phyloP scores from a whole-genome alignment of 2,113 vertebrate species.

The Motacilla tschutschensis region DNA sequence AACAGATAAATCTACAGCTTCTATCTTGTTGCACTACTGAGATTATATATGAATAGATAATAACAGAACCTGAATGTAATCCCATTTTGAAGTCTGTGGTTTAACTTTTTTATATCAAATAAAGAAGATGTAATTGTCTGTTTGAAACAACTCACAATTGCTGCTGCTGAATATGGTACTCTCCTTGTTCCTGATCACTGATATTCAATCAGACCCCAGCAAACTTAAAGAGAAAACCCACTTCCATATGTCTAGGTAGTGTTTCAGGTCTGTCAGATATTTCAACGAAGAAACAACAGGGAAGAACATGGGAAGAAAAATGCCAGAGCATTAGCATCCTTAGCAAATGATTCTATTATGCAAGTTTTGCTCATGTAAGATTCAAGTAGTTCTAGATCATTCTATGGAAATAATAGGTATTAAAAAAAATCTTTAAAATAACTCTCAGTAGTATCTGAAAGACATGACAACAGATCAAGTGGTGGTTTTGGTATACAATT shows the following conservation, averaged over 20 bases:
- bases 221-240: not conserved
- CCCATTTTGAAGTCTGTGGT: not conserved
- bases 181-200: not conserved
- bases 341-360: not conserved
- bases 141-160: not conserved
- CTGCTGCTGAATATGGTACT: not conserved
- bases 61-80: not conserved
- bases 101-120: not conserved
- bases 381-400: not conserved
- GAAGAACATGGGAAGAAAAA: not conserved
- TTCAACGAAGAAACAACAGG: not conserved
- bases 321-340: not conserved
- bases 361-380: not conserved
- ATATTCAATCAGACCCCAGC: not conserved
- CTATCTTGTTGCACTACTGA: not conserved
- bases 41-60: not conserved
- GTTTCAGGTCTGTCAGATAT: not conserved
- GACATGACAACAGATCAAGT: not conserved
- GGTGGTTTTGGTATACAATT: not conserved
- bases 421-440: not conserved
- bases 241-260: not conserved
- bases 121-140: accelerated
- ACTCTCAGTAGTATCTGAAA: not conserved
- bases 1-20: not conserved
- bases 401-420: not conserved